Base-by-base conservation (phyloP, 2,113 vertebrate species). In the Theristicus caerulescens region DNA sequence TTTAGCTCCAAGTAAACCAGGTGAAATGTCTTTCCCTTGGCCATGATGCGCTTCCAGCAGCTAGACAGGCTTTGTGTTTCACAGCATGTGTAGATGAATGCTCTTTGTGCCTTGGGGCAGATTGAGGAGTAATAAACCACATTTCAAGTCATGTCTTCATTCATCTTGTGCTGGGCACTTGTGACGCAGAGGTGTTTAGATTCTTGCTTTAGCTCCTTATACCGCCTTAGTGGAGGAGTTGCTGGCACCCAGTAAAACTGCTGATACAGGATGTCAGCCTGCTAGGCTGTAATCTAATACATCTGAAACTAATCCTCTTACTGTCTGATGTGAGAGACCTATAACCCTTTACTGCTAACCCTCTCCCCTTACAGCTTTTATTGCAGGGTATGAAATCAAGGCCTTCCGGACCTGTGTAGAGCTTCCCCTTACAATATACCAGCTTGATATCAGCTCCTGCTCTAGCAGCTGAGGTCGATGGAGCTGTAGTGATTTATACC, bases 261-360 rank as follows among this genome's bases (percentile, higher is more conserved):
- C 97, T 97, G 96, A 96, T 94, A 76, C 36, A 90, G 90, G 78
- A 82, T 91, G 88, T 92, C 69, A 34, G 80, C 93, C 96, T 97
- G 73, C 72, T 96, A 36, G 83, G 86, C 71, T 97, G 97, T 96
- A 97, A 98, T 78, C 77, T 65, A 97, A 98, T 97, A 92, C 21
- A 73, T 84, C 89, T 97, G 95, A 95, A 96, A 97, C 91, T 90
- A 97, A 97, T 93, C 66, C 34, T 83, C 62, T 86, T 86, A 79
- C 86, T 97, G 62, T 94, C 86, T 91, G 71, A 71, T 73, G 46
- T 32, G 40, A 79, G 66, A 83, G 42, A 82, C 73, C 80, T 93
- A 47, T 84, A 92, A 71, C 57, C 40, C 83, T 69, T 73, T 36
- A 78, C 67, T 82, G 55, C 82, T 84, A 42, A 64, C 55, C 76